Conservation (phyloP, 2,888 invertebrate genomes). For the Sclerodermus sp. region DNA sequence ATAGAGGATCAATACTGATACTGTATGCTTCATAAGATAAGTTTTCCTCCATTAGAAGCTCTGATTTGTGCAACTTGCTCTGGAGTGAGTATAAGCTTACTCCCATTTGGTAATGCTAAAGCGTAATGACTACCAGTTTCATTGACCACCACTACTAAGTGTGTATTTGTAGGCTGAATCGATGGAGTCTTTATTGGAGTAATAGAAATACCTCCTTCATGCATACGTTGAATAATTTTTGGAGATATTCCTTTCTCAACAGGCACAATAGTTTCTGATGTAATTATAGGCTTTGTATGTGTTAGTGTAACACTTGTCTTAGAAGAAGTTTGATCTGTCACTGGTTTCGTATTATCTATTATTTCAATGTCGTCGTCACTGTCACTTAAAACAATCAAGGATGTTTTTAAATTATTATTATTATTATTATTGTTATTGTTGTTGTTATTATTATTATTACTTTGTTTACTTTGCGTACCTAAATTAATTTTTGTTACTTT, state of each 20-base stretch:
- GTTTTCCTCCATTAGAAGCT: constrained; percentile 54
- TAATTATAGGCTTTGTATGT: constrained; percentile 28
- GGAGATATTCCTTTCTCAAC: constrained; percentile 37
- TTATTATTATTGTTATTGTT: neutral
- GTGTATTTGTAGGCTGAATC: constrained; percentile 32
- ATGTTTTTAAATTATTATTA: constrained; percentile 30
- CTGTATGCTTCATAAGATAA: constrained; percentile 37
- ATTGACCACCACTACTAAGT: constrained; percentile 52
- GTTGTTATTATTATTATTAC: too few relatives aligned
- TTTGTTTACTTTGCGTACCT: too few relatives aligned
- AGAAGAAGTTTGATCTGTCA: neutral
- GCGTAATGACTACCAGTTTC: constrained; percentile 56
- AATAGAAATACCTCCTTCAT: constrained; percentile 52
- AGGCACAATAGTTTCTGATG: constrained; percentile 28
- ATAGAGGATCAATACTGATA: too few relatives aligned
- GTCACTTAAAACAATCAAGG: constrained; percentile 50
- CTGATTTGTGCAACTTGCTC: constrained; percentile 56
- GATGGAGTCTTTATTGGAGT: constrained; percentile 43
- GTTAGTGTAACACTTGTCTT: constrained; percentile 1
- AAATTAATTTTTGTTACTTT: too few relatives aligned
- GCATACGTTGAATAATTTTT: constrained; percentile 50
- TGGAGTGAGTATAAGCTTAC: constrained; percentile 53
- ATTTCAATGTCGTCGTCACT: constrained; percentile 55
- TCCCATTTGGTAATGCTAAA: constrained; percentile 53
- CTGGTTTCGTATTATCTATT: constrained; percentile 42